Evolutionary conservation across 2,888 invertebrate genomes (phyloP).

Genomic region (Troglohyphantes excavatus): DNA sequence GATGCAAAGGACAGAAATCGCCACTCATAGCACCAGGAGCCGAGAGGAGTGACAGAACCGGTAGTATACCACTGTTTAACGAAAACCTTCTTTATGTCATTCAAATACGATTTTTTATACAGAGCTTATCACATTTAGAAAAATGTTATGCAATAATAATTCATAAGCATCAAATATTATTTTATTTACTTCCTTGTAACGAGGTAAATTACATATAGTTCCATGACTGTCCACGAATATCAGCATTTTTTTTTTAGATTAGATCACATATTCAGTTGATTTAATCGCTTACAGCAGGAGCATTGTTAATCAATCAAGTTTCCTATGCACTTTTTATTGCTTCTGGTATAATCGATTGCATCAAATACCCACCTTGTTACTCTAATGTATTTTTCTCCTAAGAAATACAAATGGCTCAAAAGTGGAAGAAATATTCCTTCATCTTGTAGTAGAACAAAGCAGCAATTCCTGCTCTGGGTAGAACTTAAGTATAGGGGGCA

Average conservation of each 20-base stretch:
- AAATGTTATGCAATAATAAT: constrained; percentile 78
- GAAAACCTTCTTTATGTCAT: constrained; percentile 67
- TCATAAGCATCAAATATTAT: constrained; percentile 75
- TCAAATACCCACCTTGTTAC: constrained; percentile 49
- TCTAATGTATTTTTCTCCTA: constrained; percentile 50
- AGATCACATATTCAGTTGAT: constrained; percentile 40
- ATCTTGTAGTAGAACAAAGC: constrained; percentile 20
- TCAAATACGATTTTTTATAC: constrained; percentile 75
- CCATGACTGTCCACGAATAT: constrained; percentile 67
- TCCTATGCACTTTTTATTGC: constrained; percentile 70
- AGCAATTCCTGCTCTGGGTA: not conserved
- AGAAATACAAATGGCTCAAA: constrained; percentile 62
- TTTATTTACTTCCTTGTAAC: constrained; percentile 65
- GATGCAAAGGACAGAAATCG: constrained; percentile 64
- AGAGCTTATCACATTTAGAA: constrained; percentile 77
- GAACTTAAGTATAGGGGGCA: too few relatives aligned
- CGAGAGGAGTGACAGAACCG: constrained; percentile 65
- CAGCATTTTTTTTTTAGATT: constrained; percentile 64
- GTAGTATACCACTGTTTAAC: constrained; percentile 55
- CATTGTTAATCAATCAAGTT: constrained; percentile 65
- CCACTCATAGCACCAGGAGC: constrained; percentile 76
- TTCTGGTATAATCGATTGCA: constrained; percentile 66
- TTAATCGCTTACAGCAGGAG: constrained; percentile 61
- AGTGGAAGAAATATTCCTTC: constrained; percentile 39
- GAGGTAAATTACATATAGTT: constrained; percentile 65